Percentiles rank a stretch among this genome's conserved stretches.
Evolutionary conservation across 2,113 vertebrate genomes (phyloP).

Genomic region (Podarcis cretensis): DNA sequence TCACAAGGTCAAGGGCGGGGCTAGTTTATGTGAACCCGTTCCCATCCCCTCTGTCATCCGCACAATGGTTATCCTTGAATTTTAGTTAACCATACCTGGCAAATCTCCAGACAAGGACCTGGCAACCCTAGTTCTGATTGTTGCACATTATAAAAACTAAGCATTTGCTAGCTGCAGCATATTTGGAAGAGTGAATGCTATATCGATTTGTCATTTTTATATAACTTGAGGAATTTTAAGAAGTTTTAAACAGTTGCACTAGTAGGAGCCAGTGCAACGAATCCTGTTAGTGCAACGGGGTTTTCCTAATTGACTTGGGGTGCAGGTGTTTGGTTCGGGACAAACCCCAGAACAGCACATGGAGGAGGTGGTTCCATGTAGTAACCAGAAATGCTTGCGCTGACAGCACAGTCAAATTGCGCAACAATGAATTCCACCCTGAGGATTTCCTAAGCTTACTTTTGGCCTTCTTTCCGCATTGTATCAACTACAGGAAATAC

Average conservation of each 20-base stretch:
- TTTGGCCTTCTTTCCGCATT: slow-evolving; percentile 13
- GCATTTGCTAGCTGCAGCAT: not conserved
- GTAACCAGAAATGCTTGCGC: no score
- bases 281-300: no score
- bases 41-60: no score
- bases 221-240: not conserved
- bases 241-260: not conserved
- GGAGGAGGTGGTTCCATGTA: no score
- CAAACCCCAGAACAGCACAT: no score
- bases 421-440: not conserved
- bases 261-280: no score
- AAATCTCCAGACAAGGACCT: not conserved
- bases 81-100: not conserved
- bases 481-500: slow-evolving; percentile 72
- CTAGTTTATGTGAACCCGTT: not conserved
- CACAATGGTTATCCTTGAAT: not conserved
- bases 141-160: fast-evolving
- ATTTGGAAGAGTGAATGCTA: not conserved
- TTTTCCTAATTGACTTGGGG: no score
- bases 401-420: no score
- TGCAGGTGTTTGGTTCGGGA: no score
- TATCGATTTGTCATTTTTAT: not conserved
- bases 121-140: not conserved
- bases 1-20: not conserved
- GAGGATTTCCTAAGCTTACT: slow-evolving; percentile 28